These are phyloP conservation scores for Myotis brandtii DNA, from an alignment of 2,113 vertebrate genomes.

Conservation along the genomic window DNA sequence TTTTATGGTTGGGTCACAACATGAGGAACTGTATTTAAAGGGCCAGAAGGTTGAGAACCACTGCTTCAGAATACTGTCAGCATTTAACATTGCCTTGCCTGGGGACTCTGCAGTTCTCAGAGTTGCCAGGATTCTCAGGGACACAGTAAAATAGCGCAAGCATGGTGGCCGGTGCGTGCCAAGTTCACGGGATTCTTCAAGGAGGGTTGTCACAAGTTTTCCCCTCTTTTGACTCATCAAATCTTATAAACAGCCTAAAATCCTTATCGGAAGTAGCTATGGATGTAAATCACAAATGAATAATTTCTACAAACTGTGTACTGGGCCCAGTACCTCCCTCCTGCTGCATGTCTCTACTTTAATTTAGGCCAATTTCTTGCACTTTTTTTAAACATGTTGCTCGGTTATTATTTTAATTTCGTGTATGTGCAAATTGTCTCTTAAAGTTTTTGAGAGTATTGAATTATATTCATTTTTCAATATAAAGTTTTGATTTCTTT, in stretches of 20 bases:
- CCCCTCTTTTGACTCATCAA: not conserved
- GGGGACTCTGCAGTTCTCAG: not conserved
- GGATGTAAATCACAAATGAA: not conserved
- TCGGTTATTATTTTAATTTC: not conserved
- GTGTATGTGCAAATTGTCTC: not conserved
- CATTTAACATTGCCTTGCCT: constrained; percentile 46
- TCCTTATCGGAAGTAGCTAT: not conserved
- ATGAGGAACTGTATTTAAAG: too few species aligned
- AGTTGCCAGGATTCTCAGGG: not conserved
- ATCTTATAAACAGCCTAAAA: not conserved
- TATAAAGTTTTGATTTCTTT: not conserved
- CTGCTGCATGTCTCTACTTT: not conserved
- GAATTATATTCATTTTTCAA: not conserved
- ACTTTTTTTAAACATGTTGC: not conserved
- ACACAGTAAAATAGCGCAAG: not conserved
- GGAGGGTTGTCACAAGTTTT: not conserved
- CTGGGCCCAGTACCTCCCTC: not conserved
- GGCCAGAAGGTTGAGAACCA: too few species aligned
- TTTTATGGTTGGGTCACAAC: too few species aligned
- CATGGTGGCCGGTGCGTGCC: not conserved
- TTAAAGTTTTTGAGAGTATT: not conserved
- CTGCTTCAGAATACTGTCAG: not conserved
- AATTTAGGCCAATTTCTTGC: not conserved
- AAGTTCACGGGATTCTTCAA: not conserved
- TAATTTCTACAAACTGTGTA: not conserved